Evolutionary conservation across 1,140 invertebrate species (phyloP).

Genomic region (Matsumurasca onukii): DNA sequence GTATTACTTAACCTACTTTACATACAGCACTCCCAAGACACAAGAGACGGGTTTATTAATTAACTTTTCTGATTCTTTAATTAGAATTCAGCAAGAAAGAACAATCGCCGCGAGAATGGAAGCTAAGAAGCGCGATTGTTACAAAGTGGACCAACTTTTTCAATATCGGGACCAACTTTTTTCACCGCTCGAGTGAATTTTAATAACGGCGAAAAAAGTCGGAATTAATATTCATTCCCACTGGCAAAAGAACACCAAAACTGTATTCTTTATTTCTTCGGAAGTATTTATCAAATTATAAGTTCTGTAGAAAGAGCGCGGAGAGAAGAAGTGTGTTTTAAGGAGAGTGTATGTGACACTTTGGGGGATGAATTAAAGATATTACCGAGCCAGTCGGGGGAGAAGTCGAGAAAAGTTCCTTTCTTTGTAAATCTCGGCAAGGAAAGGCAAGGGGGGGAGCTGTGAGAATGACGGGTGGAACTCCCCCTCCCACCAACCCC

Average conservation of each 20-base stretch:
- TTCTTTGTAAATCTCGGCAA: constrained; percentile 28
- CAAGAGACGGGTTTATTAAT: neutral
- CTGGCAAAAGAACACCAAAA: neutral
- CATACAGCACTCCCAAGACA: no score
- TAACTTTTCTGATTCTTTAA: neutral
- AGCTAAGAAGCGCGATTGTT: constrained; percentile 7
- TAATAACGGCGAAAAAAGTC: constrained; percentile 18
- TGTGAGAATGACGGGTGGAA: constrained; percentile 29
- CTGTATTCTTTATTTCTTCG: constrained; percentile 24
- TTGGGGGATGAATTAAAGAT: constrained; percentile 28
- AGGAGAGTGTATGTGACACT: constrained; percentile 27
- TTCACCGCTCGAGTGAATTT: constrained; percentile 21
- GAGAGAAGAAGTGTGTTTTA: constrained; percentile 24
- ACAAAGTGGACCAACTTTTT: constrained; percentile 24
- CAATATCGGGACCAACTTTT: constrained; percentile 16
- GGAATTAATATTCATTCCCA: constrained; percentile 11
- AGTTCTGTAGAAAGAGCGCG: neutral
- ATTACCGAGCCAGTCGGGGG: neutral
- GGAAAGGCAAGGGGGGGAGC: neutral
- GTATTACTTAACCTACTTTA: no score
- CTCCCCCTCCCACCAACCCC: neutral
- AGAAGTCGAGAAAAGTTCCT: constrained; percentile 29
- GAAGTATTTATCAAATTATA: constrained; percentile 26
- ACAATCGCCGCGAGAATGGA: neutral
- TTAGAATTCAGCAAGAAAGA: neutral